These are phyloP conservation scores for Molossus molossus DNA, from an alignment of 2,797 vertebrate species.

Conservation along the genomic window DNA sequence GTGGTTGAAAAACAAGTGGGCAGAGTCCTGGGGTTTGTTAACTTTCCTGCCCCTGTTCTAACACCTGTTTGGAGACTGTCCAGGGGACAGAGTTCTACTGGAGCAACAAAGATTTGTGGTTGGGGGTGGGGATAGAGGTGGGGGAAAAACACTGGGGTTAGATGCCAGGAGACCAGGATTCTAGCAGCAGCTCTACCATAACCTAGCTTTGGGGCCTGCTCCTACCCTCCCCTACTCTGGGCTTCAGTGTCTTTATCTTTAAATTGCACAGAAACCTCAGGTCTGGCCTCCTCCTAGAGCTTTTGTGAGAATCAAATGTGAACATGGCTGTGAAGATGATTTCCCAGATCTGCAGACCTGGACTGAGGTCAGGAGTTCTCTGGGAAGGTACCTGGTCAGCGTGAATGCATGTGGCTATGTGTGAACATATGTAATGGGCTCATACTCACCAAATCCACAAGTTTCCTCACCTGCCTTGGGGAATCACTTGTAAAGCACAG, in stretches of 20 bases:
- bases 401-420: background rate
- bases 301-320: background rate
- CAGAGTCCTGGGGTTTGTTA: constrained; percentile 43
- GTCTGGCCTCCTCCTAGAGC: background rate
- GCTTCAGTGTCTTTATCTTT: background rate
- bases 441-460: constrained; percentile 88
- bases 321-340: background rate
- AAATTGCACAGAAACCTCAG: constrained; percentile 18
- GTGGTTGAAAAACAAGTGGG: constrained; percentile 66
- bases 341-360: background rate
- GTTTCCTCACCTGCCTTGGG: constrained; percentile 45
- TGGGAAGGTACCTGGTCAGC: background rate
- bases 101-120: constrained; percentile 11
- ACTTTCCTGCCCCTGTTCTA: constrained; percentile 31
- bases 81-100: constrained; percentile 65
- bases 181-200: background rate
- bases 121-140: too few species aligned
- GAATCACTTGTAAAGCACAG: constrained; percentile 85
- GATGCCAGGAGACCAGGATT: background rate
- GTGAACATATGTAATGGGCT: background rate
- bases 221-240: background rate
- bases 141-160: background rate
- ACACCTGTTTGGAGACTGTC: constrained; percentile 63
- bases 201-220: background rate
- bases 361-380: background rate